Conservation (phyloP, 2,888 invertebrate species). For the Steromphala cineraria region DNA sequence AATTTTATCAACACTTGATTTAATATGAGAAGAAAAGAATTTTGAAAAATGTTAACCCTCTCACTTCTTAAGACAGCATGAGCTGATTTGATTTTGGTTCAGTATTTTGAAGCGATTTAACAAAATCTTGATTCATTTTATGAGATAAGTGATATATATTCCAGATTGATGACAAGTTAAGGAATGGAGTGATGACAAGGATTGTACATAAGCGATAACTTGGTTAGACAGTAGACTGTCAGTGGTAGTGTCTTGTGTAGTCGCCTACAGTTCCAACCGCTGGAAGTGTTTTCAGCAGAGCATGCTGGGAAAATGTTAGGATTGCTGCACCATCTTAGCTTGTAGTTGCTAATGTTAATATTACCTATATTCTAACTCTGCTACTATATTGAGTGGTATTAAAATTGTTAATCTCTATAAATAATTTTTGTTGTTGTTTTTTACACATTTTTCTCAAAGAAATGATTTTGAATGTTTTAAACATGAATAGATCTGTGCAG, state of each 20-base stretch:
- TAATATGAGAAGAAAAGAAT: no score
- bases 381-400: slow-evolving; percentile 17
- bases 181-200: not conserved
- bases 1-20: no score
- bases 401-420: slow-evolving; percentile 9
- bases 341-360: slow-evolving; percentile 23
- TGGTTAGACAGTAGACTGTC: not conserved
- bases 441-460: no score
- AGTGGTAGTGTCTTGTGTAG: not conserved
- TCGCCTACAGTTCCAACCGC: not conserved
- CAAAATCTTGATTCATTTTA: not conserved
- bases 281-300: slow-evolving; percentile 33
- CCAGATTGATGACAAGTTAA: no score
- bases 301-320: slow-evolving; percentile 51
- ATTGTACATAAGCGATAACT: not conserved
- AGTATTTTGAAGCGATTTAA: not conserved
- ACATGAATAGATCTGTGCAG: no score
- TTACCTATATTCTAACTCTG: not conserved
- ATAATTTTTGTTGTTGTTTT: no score
- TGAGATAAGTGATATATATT: no score
- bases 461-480: no score
- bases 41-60: no score
- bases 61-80: no score
- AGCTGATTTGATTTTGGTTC: no score
- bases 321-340: slow-evolving; percentile 51